Percentiles rank a stretch among this genome's conserved stretches.
phyloP scores from a whole-genome alignment of 2,113 vertebrate genomes.

The Alaudala cheleensis region DNA sequence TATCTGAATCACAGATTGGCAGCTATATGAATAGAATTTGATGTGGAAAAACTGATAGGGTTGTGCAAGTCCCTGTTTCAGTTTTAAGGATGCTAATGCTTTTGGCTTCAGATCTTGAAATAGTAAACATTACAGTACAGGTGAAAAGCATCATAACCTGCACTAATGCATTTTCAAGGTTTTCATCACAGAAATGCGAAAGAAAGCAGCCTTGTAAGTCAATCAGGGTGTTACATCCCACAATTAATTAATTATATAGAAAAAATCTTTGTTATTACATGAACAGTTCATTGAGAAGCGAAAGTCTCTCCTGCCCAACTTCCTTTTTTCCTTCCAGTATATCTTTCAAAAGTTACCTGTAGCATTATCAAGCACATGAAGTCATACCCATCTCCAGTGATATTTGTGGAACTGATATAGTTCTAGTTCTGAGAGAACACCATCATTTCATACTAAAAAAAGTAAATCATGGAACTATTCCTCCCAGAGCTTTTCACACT shows the following conservation, averaged over 20 bases:
- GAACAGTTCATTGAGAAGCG: not conserved
- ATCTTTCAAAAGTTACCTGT: not conserved
- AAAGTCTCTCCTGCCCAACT: not conserved
- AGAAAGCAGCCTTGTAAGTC: not conserved
- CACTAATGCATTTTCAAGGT: not conserved
- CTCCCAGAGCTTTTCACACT: not conserved
- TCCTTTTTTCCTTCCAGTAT: not conserved
- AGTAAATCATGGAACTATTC: not conserved
- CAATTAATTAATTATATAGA: not conserved
- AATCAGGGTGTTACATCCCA: not conserved
- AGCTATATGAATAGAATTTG: not conserved
- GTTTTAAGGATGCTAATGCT: not conserved
- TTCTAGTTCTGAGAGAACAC: not conserved
- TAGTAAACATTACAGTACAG: not conserved
- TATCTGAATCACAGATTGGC: not conserved
- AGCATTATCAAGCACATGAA: not conserved
- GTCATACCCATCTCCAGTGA: not conserved
- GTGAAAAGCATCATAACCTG: not conserved
- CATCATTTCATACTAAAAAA: not conserved
- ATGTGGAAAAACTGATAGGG: not conserved
- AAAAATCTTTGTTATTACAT: not conserved
- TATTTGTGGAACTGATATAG: not conserved
- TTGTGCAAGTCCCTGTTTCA: not conserved
- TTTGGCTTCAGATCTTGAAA: not conserved
- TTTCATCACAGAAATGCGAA: not conserved